These are phyloP conservation scores for Syrmaticus mikado DNA, from an alignment of 2,113 vertebrate species.

Conservation along the genomic window DNA sequence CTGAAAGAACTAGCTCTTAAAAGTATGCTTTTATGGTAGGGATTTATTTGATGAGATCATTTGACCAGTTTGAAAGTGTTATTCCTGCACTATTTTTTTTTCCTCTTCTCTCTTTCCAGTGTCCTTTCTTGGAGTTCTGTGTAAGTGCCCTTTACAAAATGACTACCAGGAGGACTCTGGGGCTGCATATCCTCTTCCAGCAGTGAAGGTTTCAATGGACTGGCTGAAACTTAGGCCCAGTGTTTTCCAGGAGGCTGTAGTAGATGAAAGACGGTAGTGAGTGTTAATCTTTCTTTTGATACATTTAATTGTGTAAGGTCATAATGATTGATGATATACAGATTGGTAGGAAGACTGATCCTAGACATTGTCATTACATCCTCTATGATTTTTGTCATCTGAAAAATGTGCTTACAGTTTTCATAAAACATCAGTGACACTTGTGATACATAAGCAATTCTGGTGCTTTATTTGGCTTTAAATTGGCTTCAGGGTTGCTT, in stretches of 20 bases:
- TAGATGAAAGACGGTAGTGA: constrained; percentile 92
- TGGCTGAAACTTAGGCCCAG: constrained; percentile 93
- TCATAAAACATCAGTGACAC: background rate
- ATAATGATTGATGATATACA: background rate
- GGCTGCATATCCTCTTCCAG: constrained; percentile 92
- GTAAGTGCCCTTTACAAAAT: constrained; percentile 90
- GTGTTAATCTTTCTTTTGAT: constrained; percentile 67
- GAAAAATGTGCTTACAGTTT: background rate
- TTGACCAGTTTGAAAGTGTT: background rate
- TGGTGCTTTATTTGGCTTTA: background rate
- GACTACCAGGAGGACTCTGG: constrained; percentile 88
- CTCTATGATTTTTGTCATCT: too few relatives aligned
- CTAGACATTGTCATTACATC: background rate
- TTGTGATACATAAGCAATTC: background rate
- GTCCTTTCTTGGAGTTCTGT: constrained; percentile 96
- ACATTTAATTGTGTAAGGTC: background rate
- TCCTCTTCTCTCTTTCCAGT: constrained; percentile 74
- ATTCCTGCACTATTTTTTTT: background rate
- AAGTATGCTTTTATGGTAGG: background rate
- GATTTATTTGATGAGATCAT: background rate
- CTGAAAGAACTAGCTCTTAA: background rate
- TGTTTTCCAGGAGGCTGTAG: constrained; percentile 88
- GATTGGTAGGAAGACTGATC: background rate
- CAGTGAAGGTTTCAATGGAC: constrained; percentile 97
- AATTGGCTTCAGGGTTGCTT: background rate